Evolutionary conservation across 2,888 invertebrate species (phyloP).

Genomic region (Rotaria sp.): DNA sequence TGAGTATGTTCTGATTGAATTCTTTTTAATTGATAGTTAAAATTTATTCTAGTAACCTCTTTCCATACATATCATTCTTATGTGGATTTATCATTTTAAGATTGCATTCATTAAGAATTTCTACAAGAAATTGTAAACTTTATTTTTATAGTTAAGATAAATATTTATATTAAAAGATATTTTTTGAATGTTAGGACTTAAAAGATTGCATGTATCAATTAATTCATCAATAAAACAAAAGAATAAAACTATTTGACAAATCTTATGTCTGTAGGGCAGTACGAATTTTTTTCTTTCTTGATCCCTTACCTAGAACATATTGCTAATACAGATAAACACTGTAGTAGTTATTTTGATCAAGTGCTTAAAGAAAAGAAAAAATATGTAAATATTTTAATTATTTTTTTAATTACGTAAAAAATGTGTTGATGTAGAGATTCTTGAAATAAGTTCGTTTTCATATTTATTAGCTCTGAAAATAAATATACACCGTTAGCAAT

Average conservation of each 20-base stretch:
- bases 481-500: slow-evolving; percentile 83
- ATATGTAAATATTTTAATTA: background rate
- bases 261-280: slow-evolving; percentile 94
- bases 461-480: slow-evolving; percentile 68
- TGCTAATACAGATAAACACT: slow-evolving; percentile 79
- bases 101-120: slow-evolving; percentile 82
- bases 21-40: too few relatives aligned
- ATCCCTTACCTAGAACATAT: slow-evolving; percentile 76
- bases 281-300: slow-evolving; percentile 86
- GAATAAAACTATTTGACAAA: slow-evolving; percentile 84
- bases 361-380: slow-evolving; percentile 65
- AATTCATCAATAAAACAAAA: slow-evolving; percentile 77
- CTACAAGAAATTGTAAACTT: slow-evolving; percentile 76
- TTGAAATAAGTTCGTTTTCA: slow-evolving; percentile 64
- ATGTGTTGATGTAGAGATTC: slow-evolving; percentile 71
- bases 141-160: too few relatives aligned
- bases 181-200: slow-evolving; percentile 68
- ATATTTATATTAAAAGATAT: too few relatives aligned
- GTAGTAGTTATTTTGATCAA: slow-evolving; percentile 83
- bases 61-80: slow-evolving; percentile 85
- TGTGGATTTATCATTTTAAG: slow-evolving; percentile 83
- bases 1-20: background rate
- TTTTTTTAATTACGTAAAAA: slow-evolving; percentile 68
- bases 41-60: slow-evolving; percentile 62
- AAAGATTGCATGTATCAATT: slow-evolving; percentile 88